Evolutionary conservation across 2,888 invertebrate genomes (phyloP), one percentile per base, ranked within the genome.

Genomic region (Macrosoma leucophasiata): DNA sequence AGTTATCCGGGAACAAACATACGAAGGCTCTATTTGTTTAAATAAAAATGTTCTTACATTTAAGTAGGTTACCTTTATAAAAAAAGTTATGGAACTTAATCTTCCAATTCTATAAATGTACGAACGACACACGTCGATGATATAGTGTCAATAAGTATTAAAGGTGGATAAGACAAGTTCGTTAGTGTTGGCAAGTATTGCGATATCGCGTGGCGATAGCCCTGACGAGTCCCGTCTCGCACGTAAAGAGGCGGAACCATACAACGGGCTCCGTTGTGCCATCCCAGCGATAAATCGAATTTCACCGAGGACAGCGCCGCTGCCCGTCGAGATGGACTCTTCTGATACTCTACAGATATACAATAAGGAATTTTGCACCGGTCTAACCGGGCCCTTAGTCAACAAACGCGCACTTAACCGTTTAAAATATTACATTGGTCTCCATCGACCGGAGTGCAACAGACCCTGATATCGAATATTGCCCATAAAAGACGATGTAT

Each of bases 191-290:
- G 49, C 52, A 25, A 20, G 27, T 11, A 34, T 27, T 44, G 55
- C 43, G 67, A 70, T 68, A 69, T 70, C 55, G 65, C 67, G 61
- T 65, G 66, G 54, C 50, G 73, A 67, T 65, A 77, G 61, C 71
- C 73, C 75, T 75, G 59, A 34, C 37, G 30, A 20, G 25, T 41
- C 41, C 44, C 37, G 46, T 41, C 41, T 51, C 47, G 41, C 41
- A 49, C 49, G 58, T 64, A 65, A 70, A 60, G 67, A 73, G 65
- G 69, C 65, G 68, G 70, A 69, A 70, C 66, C 60, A 50, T 52
- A 76, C 74, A 76, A 73, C 66, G 66, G 59, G 48, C 55, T 47
- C 61, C 74, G 59, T 76, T 77, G 77, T 78, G 61, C 57, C 41
- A 25, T 29, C 43, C 38, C 49, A 39, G 46, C 68, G 58, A 74